phyloP scores from a whole-genome alignment of 2,113 vertebrate genomes.

The Ammodytes dubius region DNA sequence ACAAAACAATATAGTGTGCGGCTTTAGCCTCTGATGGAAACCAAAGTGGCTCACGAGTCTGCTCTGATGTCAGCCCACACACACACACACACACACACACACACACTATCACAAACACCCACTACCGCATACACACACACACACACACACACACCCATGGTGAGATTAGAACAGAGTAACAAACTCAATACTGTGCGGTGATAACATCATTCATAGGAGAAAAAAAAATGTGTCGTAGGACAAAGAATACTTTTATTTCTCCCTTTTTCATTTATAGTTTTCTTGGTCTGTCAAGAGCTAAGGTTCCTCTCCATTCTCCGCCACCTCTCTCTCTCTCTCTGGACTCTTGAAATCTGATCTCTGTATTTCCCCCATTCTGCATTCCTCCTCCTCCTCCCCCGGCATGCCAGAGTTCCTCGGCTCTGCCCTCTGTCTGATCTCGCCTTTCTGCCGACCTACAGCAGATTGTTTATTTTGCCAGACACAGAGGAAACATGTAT shows the following conservation, averaged over 20 bases:
- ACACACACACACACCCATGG: constrained; percentile 6
- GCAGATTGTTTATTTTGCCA: constrained; percentile 90
- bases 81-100: constrained; percentile 1
- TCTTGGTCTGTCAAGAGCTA: constrained; percentile 16
- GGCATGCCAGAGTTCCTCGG: constrained; percentile 73
- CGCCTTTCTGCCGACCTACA: constrained; percentile 89
- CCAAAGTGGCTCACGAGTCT: constrained; percentile 26
- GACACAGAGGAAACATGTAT: constrained; percentile 68
- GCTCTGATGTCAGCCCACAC: constrained; percentile 25
- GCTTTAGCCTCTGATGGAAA: constrained; percentile 47
- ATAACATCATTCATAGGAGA: background rate
- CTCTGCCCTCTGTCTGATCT: constrained; percentile 81
- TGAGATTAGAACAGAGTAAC: background rate
- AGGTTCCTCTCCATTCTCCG: constrained; percentile 36
- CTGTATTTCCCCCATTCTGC: constrained; percentile 40
- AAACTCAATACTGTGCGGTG: background rate
- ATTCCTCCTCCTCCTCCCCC: constrained; percentile 66
- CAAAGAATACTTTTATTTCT: background rate
- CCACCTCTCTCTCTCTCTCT: constrained; percentile 37
- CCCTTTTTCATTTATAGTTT: background rate
- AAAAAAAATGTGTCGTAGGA: background rate
- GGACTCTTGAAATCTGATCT: constrained; percentile 86
- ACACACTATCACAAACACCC: constrained; percentile 20
- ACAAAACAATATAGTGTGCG: constrained; percentile 62
- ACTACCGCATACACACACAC: background rate